Base-by-base conservation (phyloP, 2,113 vertebrate species). In the Actenoides lindsayi region DNA sequence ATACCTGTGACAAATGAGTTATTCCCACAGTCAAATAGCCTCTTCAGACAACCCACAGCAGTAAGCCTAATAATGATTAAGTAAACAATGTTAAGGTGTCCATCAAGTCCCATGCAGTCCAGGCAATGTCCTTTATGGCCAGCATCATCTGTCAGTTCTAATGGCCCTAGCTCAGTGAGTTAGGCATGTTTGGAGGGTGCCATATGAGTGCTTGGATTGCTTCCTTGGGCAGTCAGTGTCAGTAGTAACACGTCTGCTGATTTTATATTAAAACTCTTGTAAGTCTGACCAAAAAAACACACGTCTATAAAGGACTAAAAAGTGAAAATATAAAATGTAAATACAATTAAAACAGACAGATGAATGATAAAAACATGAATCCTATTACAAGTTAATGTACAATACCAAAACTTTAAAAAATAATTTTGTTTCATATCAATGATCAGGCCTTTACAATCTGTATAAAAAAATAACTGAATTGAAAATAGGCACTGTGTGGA, bases 1-100 rank as follows among this genome's bases (percentile, higher is more conserved):
- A 87, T 75, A 91, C 62, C 44, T 89, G 46, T 91, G 86, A 93
- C 81, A 95, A 91, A 89, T 46, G 4, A 83, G 35, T 94, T 75
- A 71, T 77, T 94, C 28, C 62, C 76, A 54, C 76, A 77, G 56
- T 74, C 62, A 84, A 94, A 86, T 44, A 76, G 16, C 57, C 48
- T 96, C 57, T 84, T 94, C 77, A 93, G 68, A 81, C 53, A 93
- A 30, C 23, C 62, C 68, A 30, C 62, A 91, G 24, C 39, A 76
- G 50, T 31, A 69, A 94, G 54, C 56, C 46, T 78, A 56, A 64
- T 67, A 50, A 69, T 64, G 41, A 60, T 76, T 74, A 93, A 63
- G 25, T 81, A 90, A 94, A 75, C 63, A 74, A 53, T 28, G 11
- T 87, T 90, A 69, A 77, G 50, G 39, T 65, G 57, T 89, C 83